Conservation (phyloP, 2,888 invertebrate genomes). For the Oasisia sp. region DNA sequence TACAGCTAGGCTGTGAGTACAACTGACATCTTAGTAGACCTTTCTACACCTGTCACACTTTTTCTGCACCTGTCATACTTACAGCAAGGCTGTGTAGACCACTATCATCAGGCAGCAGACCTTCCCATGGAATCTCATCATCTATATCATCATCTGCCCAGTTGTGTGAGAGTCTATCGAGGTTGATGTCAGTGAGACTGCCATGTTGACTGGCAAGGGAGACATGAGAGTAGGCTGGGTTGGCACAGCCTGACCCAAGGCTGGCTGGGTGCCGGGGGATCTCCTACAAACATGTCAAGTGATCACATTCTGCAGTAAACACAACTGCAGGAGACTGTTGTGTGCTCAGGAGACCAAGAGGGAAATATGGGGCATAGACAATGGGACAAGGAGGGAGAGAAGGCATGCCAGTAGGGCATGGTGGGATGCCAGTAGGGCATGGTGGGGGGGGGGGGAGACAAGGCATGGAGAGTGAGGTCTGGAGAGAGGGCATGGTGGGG, state of each 20-base stretch:
- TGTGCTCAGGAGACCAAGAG: background rate
- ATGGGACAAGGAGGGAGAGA: background rate
- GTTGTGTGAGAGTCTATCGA: slow-evolving; percentile 42
- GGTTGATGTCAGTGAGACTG: slow-evolving; percentile 41
- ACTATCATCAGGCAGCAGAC: slow-evolving; percentile 45
- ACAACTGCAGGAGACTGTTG: background rate
- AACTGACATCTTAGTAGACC: background rate
- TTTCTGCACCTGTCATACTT: slow-evolving; percentile 8
- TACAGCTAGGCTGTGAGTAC: background rate
- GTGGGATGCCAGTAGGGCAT: background rate
- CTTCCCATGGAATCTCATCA: slow-evolving; percentile 50
- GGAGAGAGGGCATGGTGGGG: too few relatives aligned
- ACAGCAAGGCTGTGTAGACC: slow-evolving; percentile 51
- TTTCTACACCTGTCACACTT: background rate
- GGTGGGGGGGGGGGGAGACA: too few relatives aligned
- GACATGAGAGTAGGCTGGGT: background rate
- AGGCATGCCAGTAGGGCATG: background rate
- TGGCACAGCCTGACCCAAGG: background rate
- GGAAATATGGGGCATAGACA: background rate
- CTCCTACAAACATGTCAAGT: background rate
- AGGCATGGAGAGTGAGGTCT: background rate
- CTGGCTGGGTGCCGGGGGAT: background rate
- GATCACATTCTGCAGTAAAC: background rate
- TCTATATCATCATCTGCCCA: slow-evolving; percentile 43
- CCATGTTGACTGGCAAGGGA: background rate